A percentile compares a stretch with the other conserved stretches of the same genome.
Evolutionary conservation across 2,113 vertebrate genomes (phyloP).

Genomic region (Xiphias gladius): DNA sequence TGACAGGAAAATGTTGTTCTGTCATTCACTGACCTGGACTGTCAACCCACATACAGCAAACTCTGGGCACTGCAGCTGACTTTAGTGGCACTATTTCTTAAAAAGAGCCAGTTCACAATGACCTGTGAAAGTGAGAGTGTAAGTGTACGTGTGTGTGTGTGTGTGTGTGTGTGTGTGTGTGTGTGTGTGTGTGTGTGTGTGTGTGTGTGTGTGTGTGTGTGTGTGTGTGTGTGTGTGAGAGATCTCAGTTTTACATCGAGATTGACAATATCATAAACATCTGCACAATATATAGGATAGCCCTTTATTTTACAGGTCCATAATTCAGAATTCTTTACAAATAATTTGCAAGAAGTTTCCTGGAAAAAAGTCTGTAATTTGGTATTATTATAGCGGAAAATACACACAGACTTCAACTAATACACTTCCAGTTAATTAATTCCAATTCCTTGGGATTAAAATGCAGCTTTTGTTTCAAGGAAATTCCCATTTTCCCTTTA

Average conservation of each 20-base stretch:
- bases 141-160: background rate
- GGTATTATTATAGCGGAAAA: no score
- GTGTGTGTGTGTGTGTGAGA: no score
- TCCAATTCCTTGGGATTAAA: background rate
- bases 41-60: background rate
- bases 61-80: background rate
- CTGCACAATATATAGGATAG: background rate
- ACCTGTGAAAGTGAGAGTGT: background rate
- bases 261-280: background rate
- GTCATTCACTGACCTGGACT: background rate
- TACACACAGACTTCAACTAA: background rate
- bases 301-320: background rate
- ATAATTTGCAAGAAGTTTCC: background rate
- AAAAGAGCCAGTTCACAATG: background rate
- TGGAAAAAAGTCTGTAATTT: background rate
- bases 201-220: no score
- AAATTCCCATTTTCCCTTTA: background rate
- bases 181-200: no score
- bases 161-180: no score
- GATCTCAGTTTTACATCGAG: background rate
- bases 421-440: background rate
- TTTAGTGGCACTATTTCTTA: background rate
- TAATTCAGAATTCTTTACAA: background rate
- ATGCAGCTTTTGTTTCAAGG: constrained; percentile 1
- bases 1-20: background rate